Conservation (phyloP, 2,113 vertebrate species). For the Turdus rufiventris region DNA sequence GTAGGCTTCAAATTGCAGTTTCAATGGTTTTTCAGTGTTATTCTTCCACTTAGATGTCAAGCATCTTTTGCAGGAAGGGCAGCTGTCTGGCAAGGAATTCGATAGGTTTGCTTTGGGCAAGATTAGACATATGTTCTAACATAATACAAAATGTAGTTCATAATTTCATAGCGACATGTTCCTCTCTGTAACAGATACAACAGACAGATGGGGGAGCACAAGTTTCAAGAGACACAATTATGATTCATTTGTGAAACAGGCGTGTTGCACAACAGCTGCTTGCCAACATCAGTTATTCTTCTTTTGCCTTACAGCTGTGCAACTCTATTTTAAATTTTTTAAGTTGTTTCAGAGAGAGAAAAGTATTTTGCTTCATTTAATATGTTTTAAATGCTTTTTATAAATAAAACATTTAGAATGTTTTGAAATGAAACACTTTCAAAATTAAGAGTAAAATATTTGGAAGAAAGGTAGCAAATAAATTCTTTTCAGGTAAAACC, state of each 20-base stretch:
- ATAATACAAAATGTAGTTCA: constrained; percentile 19
- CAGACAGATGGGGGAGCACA: constrained; percentile 62
- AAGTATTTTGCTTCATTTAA: background rate
- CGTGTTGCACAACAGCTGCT: constrained; percentile 20
- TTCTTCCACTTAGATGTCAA: background rate
- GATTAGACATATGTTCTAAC: constrained; percentile 32
- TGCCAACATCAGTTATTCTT: background rate
- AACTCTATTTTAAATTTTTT: background rate
- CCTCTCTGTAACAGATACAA: constrained; percentile 19
- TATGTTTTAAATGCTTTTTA: background rate
- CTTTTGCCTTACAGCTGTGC: constrained; percentile 22
- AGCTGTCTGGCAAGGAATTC: constrained; percentile 30
- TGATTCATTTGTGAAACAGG: background rate
- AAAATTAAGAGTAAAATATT: background rate
- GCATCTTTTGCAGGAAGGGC: background rate
- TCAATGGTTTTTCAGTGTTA: background rate
- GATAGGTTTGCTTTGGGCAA: constrained; percentile 25
- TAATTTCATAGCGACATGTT: background rate
- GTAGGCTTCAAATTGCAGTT: background rate
- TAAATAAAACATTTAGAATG: background rate
- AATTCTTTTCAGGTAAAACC: background rate
- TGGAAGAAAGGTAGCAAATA: background rate
- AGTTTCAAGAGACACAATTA: constrained; percentile 46
- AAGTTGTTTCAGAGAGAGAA: background rate
- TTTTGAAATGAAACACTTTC: background rate